phyloP scores from a whole-genome alignment of 2,888 invertebrate species.

The Cecidostiba fungosa region DNA sequence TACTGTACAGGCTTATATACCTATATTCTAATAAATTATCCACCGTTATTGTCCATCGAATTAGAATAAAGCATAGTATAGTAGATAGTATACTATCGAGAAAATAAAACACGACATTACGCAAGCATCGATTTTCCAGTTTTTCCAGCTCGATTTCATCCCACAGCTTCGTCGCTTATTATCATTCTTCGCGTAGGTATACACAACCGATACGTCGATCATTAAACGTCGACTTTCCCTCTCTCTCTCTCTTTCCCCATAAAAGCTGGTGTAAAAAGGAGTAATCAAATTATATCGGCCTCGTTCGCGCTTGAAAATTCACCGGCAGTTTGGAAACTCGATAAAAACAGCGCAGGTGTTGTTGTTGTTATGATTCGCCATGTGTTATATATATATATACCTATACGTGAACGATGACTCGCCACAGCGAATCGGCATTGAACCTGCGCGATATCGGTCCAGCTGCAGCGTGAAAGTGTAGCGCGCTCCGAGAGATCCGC shows the following conservation, averaged over 20 bases:
- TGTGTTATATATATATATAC: no score
- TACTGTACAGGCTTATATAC: no score
- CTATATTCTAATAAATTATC: no score
- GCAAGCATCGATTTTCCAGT: no score
- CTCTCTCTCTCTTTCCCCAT: constrained; percentile 1
- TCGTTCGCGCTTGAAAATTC: neutral
- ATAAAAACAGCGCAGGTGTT: neutral
- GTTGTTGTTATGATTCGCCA: neutral
- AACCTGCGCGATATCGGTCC: neutral
- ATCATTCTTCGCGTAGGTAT: neutral
- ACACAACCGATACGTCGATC: neutral
- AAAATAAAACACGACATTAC: no score
- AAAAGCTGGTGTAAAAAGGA: neutral
- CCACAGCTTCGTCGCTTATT: no score
- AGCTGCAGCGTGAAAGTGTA: constrained; percentile 4
- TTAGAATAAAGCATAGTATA: no score
- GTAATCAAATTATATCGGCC: neutral
- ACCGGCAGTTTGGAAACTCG: neutral
- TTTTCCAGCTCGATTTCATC: no score
- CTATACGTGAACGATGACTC: neutral
- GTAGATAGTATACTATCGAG: no score
- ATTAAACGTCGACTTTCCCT: neutral
- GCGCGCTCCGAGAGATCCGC: constrained; percentile 1
- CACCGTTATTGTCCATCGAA: no score
- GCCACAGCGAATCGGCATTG: neutral